Percentiles rank a stretch among this genome's conserved stretches.
phyloP scores from a whole-genome alignment of 2,113 vertebrate genomes.

The Ibidorhyncha struthersii region DNA sequence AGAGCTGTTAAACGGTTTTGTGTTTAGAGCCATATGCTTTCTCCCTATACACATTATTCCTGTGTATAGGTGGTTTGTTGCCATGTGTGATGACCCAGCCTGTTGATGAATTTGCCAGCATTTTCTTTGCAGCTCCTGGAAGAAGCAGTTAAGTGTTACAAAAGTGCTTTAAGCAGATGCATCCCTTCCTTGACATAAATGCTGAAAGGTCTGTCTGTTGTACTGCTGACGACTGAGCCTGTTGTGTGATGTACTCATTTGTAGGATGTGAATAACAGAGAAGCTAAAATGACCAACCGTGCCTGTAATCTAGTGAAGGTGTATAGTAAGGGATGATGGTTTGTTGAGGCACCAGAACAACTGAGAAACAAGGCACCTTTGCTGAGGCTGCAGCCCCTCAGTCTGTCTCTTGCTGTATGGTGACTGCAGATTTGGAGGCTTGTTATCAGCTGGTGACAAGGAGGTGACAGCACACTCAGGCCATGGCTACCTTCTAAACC shows the following conservation, averaged over 20 bases:
- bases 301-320: neutral
- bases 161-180: neutral
- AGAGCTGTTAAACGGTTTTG: neutral
- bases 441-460: neutral
- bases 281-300: neutral
- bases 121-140: neutral
- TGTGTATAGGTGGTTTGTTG: neutral
- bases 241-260: neutral
- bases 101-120: neutral
- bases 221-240: neutral
- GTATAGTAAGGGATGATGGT: neutral
- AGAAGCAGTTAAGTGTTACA: neutral
- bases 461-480: neutral
- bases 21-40: neutral
- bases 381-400: neutral
- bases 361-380: neutral
- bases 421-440: neutral
- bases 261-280: neutral
- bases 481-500: neutral
- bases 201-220: neutral
- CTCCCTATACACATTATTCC: fast-evolving
- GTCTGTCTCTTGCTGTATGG: neutral
- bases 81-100: neutral
- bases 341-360: neutral
- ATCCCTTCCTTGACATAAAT: neutral